Evolutionary conservation across 2,113 vertebrate species (phyloP).

Genomic region (Solenodon paradoxus): DNA sequence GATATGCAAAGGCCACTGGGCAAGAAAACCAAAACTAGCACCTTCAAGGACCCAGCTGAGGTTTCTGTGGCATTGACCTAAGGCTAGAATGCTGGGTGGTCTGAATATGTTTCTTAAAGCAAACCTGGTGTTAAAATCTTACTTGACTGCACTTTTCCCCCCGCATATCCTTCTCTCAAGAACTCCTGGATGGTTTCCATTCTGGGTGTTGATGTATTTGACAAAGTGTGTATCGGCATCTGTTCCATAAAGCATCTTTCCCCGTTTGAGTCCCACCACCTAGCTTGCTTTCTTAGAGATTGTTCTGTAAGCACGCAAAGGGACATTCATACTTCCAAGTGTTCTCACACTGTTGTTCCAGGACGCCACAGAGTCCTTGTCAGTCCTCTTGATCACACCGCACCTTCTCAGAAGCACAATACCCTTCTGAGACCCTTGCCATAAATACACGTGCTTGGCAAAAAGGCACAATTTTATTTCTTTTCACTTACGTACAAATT

Average conservation of each 20-base stretch:
- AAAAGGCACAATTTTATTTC: neutral
- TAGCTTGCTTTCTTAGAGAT: neutral
- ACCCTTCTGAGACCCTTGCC: neutral
- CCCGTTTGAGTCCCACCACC: neutral
- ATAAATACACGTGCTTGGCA: neutral
- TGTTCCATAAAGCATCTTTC: neutral
- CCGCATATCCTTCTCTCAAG: neutral
- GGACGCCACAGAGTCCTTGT: fast-evolving
- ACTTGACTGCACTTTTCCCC: neutral
- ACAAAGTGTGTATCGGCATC: neutral
- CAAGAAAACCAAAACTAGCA: neutral
- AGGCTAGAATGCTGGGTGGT: neutral
- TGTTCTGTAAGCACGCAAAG: neutral
- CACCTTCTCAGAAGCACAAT: neutral
- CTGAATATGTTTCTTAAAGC: neutral
- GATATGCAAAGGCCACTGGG: neutral
- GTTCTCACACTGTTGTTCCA: neutral
- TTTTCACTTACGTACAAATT: neutral
- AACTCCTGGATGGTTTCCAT: neutral
- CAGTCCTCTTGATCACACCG: fast-evolving
- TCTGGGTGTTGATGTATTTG: neutral
- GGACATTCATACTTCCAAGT: neutral
- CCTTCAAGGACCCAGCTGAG: neutral
- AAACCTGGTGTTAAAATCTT: neutral
- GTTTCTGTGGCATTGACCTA: neutral